These are phyloP conservation scores for Pristis pectinata DNA, from an alignment of 2,797 vertebrate species.

Conservation along the genomic window DNA sequence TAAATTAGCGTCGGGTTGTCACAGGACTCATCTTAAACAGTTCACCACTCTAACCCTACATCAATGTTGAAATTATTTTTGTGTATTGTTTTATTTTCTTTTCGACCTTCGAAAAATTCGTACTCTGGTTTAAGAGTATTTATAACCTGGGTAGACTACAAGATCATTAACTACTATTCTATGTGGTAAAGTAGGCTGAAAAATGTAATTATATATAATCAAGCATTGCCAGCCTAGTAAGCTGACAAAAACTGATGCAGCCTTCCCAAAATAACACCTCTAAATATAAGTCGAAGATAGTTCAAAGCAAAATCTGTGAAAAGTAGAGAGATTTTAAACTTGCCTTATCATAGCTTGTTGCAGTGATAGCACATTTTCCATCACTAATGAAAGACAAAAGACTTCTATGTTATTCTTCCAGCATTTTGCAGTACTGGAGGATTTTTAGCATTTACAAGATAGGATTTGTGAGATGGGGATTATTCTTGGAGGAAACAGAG, in stretches of 20 bases:
- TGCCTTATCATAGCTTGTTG: neutral
- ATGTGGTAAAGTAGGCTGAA: neutral
- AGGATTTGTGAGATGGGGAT: neutral
- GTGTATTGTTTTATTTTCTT: neutral
- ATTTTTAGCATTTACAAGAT: neutral
- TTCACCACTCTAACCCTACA: neutral
- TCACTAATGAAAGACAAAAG: neutral
- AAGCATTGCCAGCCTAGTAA: neutral
- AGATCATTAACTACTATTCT: neutral
- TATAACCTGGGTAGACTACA: neutral
- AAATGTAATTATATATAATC: conserved; percentile 30
- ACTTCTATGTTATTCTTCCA: too few species aligned
- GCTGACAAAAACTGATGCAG: neutral
- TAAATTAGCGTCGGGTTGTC: neutral
- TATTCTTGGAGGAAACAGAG: too few species aligned
- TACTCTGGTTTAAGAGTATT: neutral
- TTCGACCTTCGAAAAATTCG: neutral
- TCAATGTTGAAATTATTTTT: neutral
- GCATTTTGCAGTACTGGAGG: neutral
- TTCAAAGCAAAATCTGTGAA: neutral
- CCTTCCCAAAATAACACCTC: neutral
- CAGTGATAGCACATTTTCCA: neutral
- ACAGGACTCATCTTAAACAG: neutral
- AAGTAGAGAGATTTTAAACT: neutral
- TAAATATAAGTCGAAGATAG: neutral